A percentile compares a stretch with the other conserved stretches of the same genome.
Conservation (phyloP, 2,113 vertebrate species). For the Tiliqua scincoides region DNA sequence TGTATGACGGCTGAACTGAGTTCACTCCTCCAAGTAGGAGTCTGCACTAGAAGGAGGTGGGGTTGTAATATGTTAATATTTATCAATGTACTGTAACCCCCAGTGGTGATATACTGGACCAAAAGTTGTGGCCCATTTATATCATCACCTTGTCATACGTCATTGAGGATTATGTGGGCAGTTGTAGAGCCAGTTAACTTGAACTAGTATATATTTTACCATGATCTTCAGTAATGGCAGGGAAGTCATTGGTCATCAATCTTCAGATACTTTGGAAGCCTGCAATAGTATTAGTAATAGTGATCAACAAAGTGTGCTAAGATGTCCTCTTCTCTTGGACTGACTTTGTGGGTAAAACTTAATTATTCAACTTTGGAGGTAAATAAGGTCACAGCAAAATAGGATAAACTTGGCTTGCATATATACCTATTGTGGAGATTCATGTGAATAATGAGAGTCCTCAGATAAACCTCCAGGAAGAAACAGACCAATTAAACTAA, state of each 20-base stretch:
- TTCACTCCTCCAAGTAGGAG: no score
- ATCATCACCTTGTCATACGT: no score
- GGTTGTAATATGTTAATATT: no score
- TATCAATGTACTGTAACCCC: no score
- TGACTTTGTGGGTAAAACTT: background rate
- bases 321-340: background rate
- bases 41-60: no score
- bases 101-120: no score
- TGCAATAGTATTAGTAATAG: background rate
- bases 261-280: background rate
- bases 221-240: background rate
- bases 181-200: background rate
- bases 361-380: background rate
- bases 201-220: background rate
- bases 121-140: no score
- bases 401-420: background rate
- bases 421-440: background rate
- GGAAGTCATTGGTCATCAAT: background rate
- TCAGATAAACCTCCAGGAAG: background rate
- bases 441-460: background rate
- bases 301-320: background rate
- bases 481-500: constrained; percentile 2
- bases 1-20: background rate
- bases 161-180: background rate
- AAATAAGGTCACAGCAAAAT: background rate